phyloP scores from a whole-genome alignment of 1,140 invertebrate genomes.

The Sitobion miscanthi region DNA sequence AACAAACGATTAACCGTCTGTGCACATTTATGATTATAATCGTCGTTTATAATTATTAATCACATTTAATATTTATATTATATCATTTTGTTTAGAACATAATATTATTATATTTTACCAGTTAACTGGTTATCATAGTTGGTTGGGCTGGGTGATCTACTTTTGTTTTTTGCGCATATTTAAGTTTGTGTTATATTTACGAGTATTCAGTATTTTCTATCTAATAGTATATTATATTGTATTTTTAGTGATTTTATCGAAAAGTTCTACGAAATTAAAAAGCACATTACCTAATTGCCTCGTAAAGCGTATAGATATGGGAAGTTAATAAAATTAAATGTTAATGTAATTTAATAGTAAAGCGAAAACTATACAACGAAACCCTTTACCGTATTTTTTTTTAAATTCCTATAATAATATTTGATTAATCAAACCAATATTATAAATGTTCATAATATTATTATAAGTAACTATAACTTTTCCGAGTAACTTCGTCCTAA shows the following conservation, averaged over 20 bases:
- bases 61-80: not conserved
- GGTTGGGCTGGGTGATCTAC: not conserved
- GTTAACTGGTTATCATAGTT: not conserved
- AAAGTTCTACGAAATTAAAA: not conserved
- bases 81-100: not conserved
- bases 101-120: not conserved
- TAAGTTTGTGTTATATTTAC: not conserved
- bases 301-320: not conserved
- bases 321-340: not conserved
- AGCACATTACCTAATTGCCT: not conserved
- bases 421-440: not conserved
- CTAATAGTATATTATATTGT: not conserved
- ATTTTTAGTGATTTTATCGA: not conserved
- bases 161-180: not conserved
- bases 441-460: not conserved
- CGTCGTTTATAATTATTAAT: not conserved
- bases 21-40: not conserved
- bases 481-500: not conserved
- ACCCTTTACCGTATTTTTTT: not conserved
- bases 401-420: not conserved
- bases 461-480: not conserved
- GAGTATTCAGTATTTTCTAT: not conserved
- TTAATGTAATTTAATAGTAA: not conserved
- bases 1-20: slow-evolving; percentile 14
- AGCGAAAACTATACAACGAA: not conserved